A percentile compares a stretch with the other conserved stretches of the same genome.
These are phyloP conservation scores for Ictidomys tridecemlineatus DNA, from an alignment of 2,113 vertebrate genomes.

Conservation along the genomic window DNA sequence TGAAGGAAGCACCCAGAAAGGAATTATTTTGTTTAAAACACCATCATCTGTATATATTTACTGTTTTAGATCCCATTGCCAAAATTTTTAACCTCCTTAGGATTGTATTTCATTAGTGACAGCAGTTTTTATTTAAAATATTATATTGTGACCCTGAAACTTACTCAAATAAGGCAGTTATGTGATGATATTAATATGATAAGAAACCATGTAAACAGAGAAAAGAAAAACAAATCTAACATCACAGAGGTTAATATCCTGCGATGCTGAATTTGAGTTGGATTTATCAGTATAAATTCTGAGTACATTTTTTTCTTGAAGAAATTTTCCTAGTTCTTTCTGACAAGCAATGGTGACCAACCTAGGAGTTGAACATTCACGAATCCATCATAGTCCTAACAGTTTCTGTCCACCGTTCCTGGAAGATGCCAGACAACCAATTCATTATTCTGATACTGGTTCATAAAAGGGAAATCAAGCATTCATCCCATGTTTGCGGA, in stretches of 20 bases:
- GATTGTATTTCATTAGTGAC: not conserved
- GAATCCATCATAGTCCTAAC: not conserved
- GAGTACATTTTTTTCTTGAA: not conserved
- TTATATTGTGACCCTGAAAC: not conserved
- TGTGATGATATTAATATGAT: not conserved
- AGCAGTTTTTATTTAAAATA: not conserved
- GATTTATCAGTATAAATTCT: not conserved
- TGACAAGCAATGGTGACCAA: not conserved
- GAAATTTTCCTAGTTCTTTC: constrained; percentile 10
- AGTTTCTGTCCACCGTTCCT: not conserved
- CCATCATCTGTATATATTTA: not conserved
- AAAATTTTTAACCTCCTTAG: not conserved
- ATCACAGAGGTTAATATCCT: not conserved
- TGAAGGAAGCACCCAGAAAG: not conserved
- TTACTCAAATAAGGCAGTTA: not conserved
- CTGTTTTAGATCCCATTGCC: not conserved
- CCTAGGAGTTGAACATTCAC: not conserved
- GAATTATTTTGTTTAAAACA: not conserved
- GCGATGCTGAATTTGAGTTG: not conserved
- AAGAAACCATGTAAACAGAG: not conserved
- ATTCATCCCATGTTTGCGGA: not conserved
- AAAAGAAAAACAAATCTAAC: constrained; percentile 4
- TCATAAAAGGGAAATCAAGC: not conserved
- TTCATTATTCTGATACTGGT: not conserved
- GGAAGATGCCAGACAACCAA: not conserved